Conservation (phyloP, 2,888 invertebrate species). For the Escarpia spicata region DNA sequence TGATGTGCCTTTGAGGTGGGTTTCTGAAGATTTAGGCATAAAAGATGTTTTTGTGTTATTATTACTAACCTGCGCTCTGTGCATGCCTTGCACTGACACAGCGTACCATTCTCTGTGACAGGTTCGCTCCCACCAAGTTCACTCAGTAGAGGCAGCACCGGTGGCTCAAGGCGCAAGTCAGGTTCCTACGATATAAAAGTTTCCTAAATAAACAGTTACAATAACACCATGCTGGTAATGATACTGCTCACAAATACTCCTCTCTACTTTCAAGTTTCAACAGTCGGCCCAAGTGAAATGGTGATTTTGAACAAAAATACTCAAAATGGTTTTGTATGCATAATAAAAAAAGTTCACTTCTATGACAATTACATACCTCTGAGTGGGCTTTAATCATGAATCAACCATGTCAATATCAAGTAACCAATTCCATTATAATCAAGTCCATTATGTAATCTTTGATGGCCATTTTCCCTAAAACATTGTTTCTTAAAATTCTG, state of each 20-base stretch:
- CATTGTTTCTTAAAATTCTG: no score
- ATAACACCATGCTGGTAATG: not conserved
- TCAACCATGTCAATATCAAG: no score
- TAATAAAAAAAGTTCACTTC: no score
- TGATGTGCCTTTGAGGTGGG: no score
- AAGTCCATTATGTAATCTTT: no score
- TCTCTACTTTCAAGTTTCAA: not conserved
- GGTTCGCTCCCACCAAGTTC: not conserved
- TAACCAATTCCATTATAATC: no score
- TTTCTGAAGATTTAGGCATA: no score
- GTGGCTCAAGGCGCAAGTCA: conserved; percentile 43
- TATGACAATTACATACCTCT: no score
- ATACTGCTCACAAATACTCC: not conserved
- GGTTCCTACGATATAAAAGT: conserved; percentile 32
- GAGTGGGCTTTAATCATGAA: no score
- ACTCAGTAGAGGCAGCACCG: conserved; percentile 45
- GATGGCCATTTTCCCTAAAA: no score
- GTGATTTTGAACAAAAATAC: no score
- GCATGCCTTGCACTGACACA: conserved; percentile 55
- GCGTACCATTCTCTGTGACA: not conserved
- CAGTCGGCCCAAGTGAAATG: not conserved
- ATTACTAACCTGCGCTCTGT: conserved; percentile 46
- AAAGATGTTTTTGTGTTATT: not conserved
- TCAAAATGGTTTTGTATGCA: no score
- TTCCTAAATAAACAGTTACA: not conserved